Evolutionary conservation across 2,797 vertebrate genomes (phyloP).

Genomic region (Eulemur albifrons): DNA sequence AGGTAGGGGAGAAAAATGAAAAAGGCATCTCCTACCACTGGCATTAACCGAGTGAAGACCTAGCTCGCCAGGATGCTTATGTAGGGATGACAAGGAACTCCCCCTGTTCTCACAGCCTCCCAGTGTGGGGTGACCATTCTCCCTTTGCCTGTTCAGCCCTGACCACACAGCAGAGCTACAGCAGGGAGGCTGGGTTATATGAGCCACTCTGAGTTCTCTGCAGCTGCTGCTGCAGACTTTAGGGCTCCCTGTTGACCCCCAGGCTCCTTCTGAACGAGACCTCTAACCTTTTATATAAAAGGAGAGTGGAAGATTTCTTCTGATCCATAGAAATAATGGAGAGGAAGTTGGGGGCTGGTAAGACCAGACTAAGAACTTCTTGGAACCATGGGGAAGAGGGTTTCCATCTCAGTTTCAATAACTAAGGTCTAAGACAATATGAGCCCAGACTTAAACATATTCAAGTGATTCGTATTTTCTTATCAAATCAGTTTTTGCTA

Average conservation of each 20-base stretch:
- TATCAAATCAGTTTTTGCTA: slow-evolving; percentile 31
- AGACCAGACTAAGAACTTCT: neutral
- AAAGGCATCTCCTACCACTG: neutral
- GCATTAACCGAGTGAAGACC: neutral
- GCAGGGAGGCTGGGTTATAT: neutral
- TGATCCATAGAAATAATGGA: neutral
- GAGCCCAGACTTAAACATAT: neutral
- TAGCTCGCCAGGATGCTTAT: neutral
- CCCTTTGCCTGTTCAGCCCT: neutral
- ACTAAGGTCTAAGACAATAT: neutral
- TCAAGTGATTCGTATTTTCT: slow-evolving; percentile 25
- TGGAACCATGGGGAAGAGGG: neutral
- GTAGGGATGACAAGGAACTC: neutral
- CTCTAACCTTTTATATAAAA: neutral
- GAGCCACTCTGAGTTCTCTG: too few species aligned
- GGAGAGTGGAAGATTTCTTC: neutral
- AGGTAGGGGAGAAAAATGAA: accelerated
- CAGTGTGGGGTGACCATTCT: neutral
- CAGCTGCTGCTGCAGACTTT: neutral
- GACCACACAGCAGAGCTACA: neutral
- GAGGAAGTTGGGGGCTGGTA: neutral
- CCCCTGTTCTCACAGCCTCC: neutral
- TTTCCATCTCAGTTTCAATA: neutral
- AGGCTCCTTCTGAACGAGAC: neutral
- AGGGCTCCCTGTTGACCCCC: neutral